Percentiles rank a stretch among this genome's conserved stretches.
Evolutionary conservation across 2,797 vertebrate species (phyloP).

Genomic region (Lithobates sylvaticus): DNA sequence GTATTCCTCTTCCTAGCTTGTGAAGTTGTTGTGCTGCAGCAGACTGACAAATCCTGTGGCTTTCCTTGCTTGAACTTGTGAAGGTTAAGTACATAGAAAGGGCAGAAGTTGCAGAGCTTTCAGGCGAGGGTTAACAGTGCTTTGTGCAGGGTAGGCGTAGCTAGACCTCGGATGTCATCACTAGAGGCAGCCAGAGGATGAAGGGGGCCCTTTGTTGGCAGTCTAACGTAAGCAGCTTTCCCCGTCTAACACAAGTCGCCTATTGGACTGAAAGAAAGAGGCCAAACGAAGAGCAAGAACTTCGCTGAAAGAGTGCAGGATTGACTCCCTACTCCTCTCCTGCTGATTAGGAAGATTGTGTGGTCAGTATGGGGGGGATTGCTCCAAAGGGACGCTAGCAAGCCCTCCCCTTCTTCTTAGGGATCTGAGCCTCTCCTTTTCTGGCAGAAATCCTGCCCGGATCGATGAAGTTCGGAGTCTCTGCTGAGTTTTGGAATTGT

Average conservation of each 20-base stretch:
- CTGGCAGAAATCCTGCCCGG: conserved; percentile 16
- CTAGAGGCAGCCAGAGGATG: conserved; percentile 78
- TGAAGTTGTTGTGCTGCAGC: background rate
- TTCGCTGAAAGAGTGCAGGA: conserved; percentile 38
- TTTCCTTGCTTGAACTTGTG: conserved; percentile 53
- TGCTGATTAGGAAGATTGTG: conserved; percentile 62
- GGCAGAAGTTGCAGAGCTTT: conserved; percentile 12
- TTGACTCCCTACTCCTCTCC: background rate
- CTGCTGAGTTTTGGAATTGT: conserved; percentile 19
- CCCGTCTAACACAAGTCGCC: conserved; percentile 69
- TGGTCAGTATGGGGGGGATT: conserved; percentile 9
- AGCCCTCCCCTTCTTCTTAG: conserved; percentile 29
- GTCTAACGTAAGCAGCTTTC: conserved; percentile 78
- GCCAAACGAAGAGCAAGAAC: conserved; percentile 36
- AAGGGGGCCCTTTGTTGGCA: conserved; percentile 97
- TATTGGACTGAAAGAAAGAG: conserved; percentile 67
- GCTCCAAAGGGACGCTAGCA: background rate
- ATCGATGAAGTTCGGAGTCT: conserved; percentile 30
- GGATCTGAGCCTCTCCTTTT: conserved; percentile 36
- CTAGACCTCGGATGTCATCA: conserved; percentile 55
- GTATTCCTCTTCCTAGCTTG: no score
- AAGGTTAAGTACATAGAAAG: conserved; percentile 36
- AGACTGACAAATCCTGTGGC: background rate
- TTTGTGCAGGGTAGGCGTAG: conserved; percentile 38
- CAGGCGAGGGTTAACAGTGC: conserved; percentile 65